Percentiles rank a stretch among this genome's conserved stretches.
These are phyloP conservation scores for Drosophila carrolli DNA, from an alignment of 1,140 invertebrate species.

Conservation along the genomic window DNA sequence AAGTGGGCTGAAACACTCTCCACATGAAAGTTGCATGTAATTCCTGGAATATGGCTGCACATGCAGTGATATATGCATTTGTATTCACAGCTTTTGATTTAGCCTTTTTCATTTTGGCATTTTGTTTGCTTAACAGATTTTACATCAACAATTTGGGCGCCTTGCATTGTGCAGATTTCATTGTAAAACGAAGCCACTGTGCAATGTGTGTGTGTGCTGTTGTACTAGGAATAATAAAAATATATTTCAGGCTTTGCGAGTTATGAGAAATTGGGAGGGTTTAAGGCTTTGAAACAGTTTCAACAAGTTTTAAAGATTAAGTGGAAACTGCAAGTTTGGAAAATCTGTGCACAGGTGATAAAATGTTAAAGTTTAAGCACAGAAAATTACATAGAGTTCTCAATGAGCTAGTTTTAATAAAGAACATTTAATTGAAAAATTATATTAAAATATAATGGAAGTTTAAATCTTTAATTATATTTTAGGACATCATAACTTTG, in stretches of 20 bases:
- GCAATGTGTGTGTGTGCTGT: slow-evolving; percentile 6
- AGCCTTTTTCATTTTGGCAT: slow-evolving; percentile 52
- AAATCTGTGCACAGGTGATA: background rate
- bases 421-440: background rate
- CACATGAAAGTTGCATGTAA: slow-evolving; percentile 69
- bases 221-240: slow-evolving; percentile 22
- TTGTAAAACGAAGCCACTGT: slow-evolving; percentile 27
- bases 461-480: no score
- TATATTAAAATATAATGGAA: background rate
- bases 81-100: slow-evolving; percentile 46
- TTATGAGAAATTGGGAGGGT: background rate
- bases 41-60: slow-evolving; percentile 24
- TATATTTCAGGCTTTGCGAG: slow-evolving; percentile 11
- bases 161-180: slow-evolving; percentile 25
- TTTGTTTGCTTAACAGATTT: slow-evolving; percentile 70
- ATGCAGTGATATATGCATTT: slow-evolving; percentile 16
- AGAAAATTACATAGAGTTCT: background rate
- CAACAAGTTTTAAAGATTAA: slow-evolving; percentile 22
- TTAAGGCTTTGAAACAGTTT: background rate
- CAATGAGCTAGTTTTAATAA: no score
- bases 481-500: no score
- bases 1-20: slow-evolving; percentile 25
- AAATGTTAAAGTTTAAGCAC: background rate
- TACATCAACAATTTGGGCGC: slow-evolving; percentile 29
- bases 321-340: background rate